A percentile compares a stretch with the other conserved stretches of the same genome.
phyloP scores from a whole-genome alignment of 2,888 invertebrate genomes.

The Phragmatobia fuliginosa region DNA sequence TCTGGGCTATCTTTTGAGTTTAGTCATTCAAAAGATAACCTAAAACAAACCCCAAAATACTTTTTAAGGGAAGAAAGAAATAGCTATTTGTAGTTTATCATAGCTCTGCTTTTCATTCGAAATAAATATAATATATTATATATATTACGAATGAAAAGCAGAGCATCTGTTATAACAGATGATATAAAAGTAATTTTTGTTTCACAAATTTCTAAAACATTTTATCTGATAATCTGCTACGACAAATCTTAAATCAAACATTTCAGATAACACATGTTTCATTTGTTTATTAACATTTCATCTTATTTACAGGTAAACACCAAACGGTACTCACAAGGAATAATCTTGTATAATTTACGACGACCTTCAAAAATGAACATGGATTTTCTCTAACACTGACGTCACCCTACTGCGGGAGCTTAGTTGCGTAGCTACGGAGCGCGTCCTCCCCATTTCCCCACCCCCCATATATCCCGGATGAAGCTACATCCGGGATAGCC shows the following conservation, averaged over 20 bases:
- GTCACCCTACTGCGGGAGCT: slow-evolving; percentile 34
- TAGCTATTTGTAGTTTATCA: too few relatives aligned
- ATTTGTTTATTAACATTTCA: too few relatives aligned
- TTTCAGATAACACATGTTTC: too few relatives aligned
- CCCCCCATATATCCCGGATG: slow-evolving; percentile 28
- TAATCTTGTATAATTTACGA: neutral
- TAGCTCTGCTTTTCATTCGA: too few relatives aligned
- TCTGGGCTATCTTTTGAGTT: neutral
- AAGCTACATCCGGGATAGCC: slow-evolving; percentile 48
- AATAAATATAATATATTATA: too few relatives aligned
- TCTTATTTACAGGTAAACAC: neutral
- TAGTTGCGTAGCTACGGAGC: slow-evolving; percentile 53
- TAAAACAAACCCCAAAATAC: neutral
- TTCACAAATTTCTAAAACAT: too few relatives aligned
- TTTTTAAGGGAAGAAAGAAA: too few relatives aligned
- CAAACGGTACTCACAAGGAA: neutral
- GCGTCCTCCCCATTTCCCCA: slow-evolving; percentile 27
- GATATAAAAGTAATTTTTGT: too few relatives aligned
- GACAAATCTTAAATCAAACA: too few relatives aligned
- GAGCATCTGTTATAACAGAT: too few relatives aligned
- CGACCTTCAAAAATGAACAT: neutral
- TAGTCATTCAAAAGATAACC: neutral
- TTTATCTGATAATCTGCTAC: too few relatives aligned
- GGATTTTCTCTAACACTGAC: neutral
- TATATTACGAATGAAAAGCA: too few relatives aligned